These are phyloP conservation scores for Phoebastria nigripes DNA, from an alignment of 2,797 vertebrate species.

Conservation along the genomic window DNA sequence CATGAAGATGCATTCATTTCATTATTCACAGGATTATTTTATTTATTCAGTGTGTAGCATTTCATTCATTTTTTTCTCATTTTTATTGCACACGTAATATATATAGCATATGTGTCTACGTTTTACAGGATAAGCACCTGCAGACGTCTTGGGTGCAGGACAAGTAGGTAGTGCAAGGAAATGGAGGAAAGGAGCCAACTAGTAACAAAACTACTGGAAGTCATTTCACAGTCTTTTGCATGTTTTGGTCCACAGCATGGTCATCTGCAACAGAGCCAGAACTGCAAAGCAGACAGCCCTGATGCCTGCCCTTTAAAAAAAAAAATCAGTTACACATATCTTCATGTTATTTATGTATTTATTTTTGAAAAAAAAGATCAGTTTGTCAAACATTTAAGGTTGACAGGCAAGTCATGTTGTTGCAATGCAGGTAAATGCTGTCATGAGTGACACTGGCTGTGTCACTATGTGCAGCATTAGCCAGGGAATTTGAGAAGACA, in stretches of 20 bases:
- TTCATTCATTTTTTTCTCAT: fast-evolving
- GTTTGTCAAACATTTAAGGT: slow-evolving; percentile 67
- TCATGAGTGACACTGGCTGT: slow-evolving; percentile 58
- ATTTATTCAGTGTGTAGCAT: neutral
- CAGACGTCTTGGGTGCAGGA: neutral
- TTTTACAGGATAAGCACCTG: neutral
- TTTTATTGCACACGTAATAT: neutral
- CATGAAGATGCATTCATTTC: neutral
- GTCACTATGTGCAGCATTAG: slow-evolving; percentile 56
- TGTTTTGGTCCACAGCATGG: neutral
- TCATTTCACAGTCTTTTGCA: neutral
- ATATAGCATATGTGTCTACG: neutral
- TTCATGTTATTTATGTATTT: slow-evolving; percentile 27
- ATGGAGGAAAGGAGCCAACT: neutral
- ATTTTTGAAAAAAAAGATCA: slow-evolving; percentile 15
- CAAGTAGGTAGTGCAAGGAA: neutral
- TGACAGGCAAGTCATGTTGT: slow-evolving; percentile 58
- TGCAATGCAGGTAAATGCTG: slow-evolving; percentile 56
- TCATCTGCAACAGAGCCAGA: neutral
- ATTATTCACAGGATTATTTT: neutral
- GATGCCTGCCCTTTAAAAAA: neutral
- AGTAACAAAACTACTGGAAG: neutral
- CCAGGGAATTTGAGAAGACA: slow-evolving; percentile 66
- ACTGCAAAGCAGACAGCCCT: neutral
- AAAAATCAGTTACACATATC: neutral